phyloP scores from a whole-genome alignment of 1,140 invertebrate genomes.

The Drosophila biarmipes region DNA sequence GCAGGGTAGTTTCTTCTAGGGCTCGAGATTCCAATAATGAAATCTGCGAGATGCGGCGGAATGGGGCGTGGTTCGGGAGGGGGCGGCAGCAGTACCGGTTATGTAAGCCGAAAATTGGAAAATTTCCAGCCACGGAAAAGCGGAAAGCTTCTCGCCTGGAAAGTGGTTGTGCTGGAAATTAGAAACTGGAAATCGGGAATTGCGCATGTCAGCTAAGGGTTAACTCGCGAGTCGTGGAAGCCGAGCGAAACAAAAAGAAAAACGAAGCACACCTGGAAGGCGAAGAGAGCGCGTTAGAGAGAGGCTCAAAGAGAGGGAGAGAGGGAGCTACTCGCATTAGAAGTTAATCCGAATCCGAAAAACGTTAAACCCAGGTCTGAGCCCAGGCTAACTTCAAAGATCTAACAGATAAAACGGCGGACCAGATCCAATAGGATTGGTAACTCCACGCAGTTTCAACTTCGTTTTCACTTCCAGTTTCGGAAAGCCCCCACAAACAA shows the following conservation, averaged over 20 bases:
- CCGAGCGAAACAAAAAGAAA: slow-evolving; percentile 5
- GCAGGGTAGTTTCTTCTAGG: slow-evolving; percentile 39
- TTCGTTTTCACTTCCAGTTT: slow-evolving; percentile 18
- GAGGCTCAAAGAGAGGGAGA: slow-evolving; percentile 12
- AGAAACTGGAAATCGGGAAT: slow-evolving; percentile 5
- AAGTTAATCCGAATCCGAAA: slow-evolving; percentile 10
- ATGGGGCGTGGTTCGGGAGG: slow-evolving; percentile 40
- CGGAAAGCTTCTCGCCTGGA: slow-evolving; percentile 56
- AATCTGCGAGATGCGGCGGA: slow-evolving; percentile 40
- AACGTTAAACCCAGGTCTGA: slow-evolving; percentile 14
- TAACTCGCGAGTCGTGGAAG: slow-evolving; percentile 10
- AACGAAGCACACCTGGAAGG: slow-evolving; percentile 46
- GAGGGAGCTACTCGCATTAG: neutral
- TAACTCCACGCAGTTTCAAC: slow-evolving; percentile 2
- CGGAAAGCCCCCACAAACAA: slow-evolving; percentile 37
- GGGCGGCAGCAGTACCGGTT: slow-evolving; percentile 62
- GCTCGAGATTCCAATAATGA: slow-evolving; percentile 54
- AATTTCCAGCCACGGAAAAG: slow-evolving; percentile 59
- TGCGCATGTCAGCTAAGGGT: slow-evolving; percentile 52
- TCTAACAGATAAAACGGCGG: slow-evolving; percentile 11
- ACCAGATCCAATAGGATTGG: slow-evolving; percentile 58
- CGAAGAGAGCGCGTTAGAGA: neutral
- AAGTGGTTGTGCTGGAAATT: slow-evolving; percentile 4
- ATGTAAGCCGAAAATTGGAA: slow-evolving; percentile 77
- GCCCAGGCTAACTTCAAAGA: slow-evolving; percentile 31